Percentiles rank a stretch among this genome's conserved stretches.
Evolutionary conservation across 2,113 vertebrate species (phyloP).

Genomic region (Ramphastos sulfuratus): DNA sequence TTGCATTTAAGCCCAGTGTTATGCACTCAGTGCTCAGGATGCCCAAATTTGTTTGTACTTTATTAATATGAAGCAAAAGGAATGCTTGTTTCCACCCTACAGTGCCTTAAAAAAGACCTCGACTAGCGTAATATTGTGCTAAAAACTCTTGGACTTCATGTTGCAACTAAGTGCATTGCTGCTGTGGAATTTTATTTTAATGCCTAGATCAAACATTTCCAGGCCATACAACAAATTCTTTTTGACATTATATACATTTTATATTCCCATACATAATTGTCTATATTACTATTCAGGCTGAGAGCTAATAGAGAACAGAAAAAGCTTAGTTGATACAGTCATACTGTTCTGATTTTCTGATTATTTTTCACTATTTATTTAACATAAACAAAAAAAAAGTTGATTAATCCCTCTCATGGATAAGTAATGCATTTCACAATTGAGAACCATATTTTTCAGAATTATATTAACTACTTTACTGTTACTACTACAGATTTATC

Average conservation of each 20-base stretch:
- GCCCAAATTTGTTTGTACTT: neutral
- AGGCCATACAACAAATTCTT: conserved; percentile 21
- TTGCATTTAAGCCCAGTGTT: neutral
- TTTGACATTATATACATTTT: conserved; percentile 14
- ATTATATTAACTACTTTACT: neutral
- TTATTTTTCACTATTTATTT: conserved; percentile 48
- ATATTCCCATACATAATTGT: conserved; percentile 32
- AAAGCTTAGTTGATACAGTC: neutral
- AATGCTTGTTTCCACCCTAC: conserved; percentile 17
- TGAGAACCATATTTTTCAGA: conserved; percentile 8
- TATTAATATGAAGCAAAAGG: conserved; percentile 3
- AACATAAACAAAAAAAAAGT: conserved; percentile 9
- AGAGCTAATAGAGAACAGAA: conserved; percentile 1
- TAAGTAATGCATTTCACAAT: conserved; percentile 8
- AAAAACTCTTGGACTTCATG: neutral
- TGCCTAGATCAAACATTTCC: conserved; percentile 56
- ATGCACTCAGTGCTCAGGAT: neutral
- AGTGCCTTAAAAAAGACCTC: conserved; percentile 7
- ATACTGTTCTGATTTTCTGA: conserved; percentile 36
- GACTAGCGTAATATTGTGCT: neutral
- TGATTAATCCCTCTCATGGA: neutral
- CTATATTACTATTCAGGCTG: conserved; percentile 5
- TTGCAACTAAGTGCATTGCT: conserved; percentile 48
- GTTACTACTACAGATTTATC: neutral
- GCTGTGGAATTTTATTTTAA: conserved; percentile 32